Conservation (phyloP, 2,113 vertebrate species). For the Benthochromis sp. region DNA sequence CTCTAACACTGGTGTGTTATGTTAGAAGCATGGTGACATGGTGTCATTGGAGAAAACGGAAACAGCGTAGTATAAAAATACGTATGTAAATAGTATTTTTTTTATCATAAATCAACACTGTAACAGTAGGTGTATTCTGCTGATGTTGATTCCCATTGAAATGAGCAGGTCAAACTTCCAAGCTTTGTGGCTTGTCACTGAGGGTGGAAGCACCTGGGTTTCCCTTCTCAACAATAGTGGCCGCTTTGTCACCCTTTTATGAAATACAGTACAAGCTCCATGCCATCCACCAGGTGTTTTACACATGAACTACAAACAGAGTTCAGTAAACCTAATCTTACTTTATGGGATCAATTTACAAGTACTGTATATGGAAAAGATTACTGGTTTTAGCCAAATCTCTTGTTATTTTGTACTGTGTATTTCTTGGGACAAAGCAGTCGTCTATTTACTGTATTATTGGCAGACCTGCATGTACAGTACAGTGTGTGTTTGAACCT, state of each 20-base stretch:
- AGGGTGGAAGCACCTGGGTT: constrained; percentile 56
- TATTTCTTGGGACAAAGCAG: neutral
- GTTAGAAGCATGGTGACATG: neutral
- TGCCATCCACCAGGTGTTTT: neutral
- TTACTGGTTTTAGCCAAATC: neutral
- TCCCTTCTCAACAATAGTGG: constrained; percentile 42
- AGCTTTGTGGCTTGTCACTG: neutral
- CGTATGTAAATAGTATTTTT: neutral
- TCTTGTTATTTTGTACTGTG: neutral
- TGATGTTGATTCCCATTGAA: neutral
- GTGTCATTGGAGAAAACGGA: neutral
- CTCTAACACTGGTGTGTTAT: neutral
- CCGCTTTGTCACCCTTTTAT: constrained; percentile 6
- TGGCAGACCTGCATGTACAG: constrained; percentile 2
- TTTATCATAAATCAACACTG: neutral
- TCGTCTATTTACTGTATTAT: neutral
- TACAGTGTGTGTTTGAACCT: neutral
- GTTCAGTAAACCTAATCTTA: neutral
- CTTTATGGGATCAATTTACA: neutral
- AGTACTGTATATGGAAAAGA: neutral
- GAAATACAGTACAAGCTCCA: neutral
- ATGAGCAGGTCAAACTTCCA: neutral
- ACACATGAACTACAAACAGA: neutral
- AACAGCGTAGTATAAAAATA: neutral
- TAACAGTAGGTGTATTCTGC: neutral